Evolutionary conservation across 2,113 vertebrate genomes (phyloP), one percentile per base, ranked within the genome.

Genomic region (Corythaeola cristata): DNA sequence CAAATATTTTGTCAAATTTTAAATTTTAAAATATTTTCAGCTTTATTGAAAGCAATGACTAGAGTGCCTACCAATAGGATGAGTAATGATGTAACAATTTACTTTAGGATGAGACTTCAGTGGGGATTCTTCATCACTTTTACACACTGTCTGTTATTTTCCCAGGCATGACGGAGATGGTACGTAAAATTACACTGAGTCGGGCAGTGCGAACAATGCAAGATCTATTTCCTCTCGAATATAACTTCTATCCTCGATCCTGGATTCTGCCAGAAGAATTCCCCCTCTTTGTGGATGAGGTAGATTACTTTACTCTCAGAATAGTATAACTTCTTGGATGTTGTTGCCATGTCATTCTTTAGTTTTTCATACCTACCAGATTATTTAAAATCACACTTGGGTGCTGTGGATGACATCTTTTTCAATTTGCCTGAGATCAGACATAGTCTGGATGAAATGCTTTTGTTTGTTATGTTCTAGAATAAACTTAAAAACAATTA

Each of bases 211-310:
- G 99, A 62, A 99, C 98, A 16, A 99, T 99, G 99, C 99, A 99
- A 82, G 98, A 99, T 91, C 98, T 99, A 5, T 99, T 99, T 92
- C 99, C 99, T 2, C 98, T 99, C 5, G 99, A 99, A 37, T 99
- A 99, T 64, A 98, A 99, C 98, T 99, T 99, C 98, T 99, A 99
- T 87, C 99, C 99, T 33, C 99, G 98, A 3, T 99, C 99, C 4
- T 99, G 99, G 99, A 99, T 99, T 93, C 98, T 99, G 81, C 99
- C 99, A 2, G 99, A 99, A 17, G 99, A 99, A 81, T 98, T 98
- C 92, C 98, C 99, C 90, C 98, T 98, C 95, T 99, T 99, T 84
- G 97, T 97, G 37, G 88, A 98, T 73, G 98, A 99, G 99, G 99
- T 99, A 97, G 44, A 47, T 17, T 28, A 21, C 64, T 23, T 60